Evolutionary conservation across 30 jellyfish, hydroid and myxozoan genomes (phyloP), one percentile per base, ranked within the genome.

Genomic region (Pseudorhiza aurosa): DNA sequence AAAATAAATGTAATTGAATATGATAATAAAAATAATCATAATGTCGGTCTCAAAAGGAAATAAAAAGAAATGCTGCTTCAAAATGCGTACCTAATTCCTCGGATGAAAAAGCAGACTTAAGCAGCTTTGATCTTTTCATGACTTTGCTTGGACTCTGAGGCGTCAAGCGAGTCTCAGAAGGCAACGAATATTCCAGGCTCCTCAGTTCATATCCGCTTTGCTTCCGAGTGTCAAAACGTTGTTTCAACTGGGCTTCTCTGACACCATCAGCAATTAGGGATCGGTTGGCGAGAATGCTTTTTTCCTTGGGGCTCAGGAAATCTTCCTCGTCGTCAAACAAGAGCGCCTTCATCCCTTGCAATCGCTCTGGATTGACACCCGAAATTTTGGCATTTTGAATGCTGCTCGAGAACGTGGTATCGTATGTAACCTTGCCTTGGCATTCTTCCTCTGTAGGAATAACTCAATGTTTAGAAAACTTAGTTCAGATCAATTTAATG

Each of bases 301-400:
- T 72, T 35, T 72, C 89, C 60, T 84, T 88, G 33, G 97, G 97
- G 46, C 91, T 88, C 73, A 65, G 22, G 37, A 78, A 45, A 14
- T 85, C 93, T 15, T 71, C 93, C 0, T 77, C 95, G 7, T 76
- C 87, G 43, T 67, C 96, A 56, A 92, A 81, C 15, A 92, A 35
- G 7, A 89, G 83, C 5, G 98, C 95, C 49, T 92, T 92, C 98
- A 92, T 92, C 31, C 96, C 98, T 44, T 92, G 98, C 33, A 92
- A 55, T 31, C 91, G 76, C 50, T 59, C 72, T 33, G 98, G 91
- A 36, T 92, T 74, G 24, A 92, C 94, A 21, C 92, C 94, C 4
- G 87, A 27, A 12, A 71, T 68, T 67, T 82, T 69, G 12, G 94
- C 94, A 55, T 57, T 56, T 40, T 82, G 86, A 7, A 82, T 47